phyloP scores from a whole-genome alignment of 1,140 invertebrate species.

The Solenopsis fugax region DNA sequence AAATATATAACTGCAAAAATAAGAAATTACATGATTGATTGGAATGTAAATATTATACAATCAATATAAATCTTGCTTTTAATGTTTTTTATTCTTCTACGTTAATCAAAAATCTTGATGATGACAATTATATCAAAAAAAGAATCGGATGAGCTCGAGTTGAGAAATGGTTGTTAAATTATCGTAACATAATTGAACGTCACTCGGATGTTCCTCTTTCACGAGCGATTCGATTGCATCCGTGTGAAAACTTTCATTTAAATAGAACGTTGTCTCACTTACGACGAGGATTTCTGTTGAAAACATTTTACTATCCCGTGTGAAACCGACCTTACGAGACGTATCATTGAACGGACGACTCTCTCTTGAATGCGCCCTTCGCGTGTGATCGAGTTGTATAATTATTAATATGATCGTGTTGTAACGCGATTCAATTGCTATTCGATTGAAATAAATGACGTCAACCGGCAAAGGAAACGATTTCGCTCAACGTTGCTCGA shows the following conservation, averaged over 20 bases:
- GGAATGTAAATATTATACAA: too few relatives aligned
- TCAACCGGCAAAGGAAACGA: neutral
- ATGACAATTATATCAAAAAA: too few relatives aligned
- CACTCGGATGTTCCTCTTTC: constrained; percentile 10
- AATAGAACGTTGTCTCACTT: neutral
- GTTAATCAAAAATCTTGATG: neutral
- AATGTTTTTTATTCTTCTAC: too few relatives aligned
- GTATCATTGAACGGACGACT: neutral
- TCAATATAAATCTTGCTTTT: too few relatives aligned
- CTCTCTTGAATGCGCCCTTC: constrained; percentile 14
- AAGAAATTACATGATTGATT: too few relatives aligned
- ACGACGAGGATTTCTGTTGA: neutral
- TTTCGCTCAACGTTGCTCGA: neutral
- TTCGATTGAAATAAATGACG: constrained; percentile 9
- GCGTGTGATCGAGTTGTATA: constrained; percentile 37
- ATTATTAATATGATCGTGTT: constrained; percentile 33
- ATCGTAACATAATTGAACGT: constrained; percentile 24
- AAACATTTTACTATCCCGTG: neutral
- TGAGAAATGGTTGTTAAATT: neutral
- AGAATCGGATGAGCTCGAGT: neutral
- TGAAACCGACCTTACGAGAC: constrained; percentile 36
- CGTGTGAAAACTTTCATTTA: constrained; percentile 38
- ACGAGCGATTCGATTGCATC: constrained; percentile 10
- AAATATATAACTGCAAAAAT: too few relatives aligned
- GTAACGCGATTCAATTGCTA: constrained; percentile 45